These are phyloP conservation scores for Varanus komodoensis DNA, from an alignment of 2,113 vertebrate genomes.

Conservation along the genomic window DNA sequence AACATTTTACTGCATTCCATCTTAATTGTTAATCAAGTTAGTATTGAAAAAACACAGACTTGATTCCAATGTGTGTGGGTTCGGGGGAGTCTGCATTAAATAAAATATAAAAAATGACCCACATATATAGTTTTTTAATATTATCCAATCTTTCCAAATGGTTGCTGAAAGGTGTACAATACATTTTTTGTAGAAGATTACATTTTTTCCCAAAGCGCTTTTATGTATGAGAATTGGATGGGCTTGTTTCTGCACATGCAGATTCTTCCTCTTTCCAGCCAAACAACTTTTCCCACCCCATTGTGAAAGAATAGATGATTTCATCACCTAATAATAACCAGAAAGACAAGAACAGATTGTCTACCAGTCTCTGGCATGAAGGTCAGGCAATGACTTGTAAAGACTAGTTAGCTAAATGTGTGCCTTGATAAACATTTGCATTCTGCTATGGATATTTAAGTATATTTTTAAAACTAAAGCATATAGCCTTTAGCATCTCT, in stretches of 20 bases:
- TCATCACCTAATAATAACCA: conserved; percentile 48
- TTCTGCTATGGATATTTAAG: conserved; percentile 43
- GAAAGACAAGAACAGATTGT: conserved; percentile 59
- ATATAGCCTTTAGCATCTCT: not conserved
- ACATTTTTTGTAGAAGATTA: not conserved
- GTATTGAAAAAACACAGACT: not conserved
- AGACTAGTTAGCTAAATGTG: conserved; percentile 52
- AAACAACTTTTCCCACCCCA: conserved; percentile 12
- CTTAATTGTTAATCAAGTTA: too few relatives aligned
- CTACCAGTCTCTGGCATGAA: conserved; percentile 53
- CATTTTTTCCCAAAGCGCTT: not conserved
- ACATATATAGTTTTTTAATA: not conserved
- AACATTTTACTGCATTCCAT: too few relatives aligned
- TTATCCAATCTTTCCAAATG: not conserved
- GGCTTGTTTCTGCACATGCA: conserved; percentile 1
- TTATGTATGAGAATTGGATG: not conserved
- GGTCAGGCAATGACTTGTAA: conserved; percentile 46
- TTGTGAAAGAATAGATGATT: conserved; percentile 52
- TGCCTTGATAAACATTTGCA: conserved; percentile 14
- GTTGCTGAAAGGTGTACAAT: not conserved
- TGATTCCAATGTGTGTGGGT: not conserved
- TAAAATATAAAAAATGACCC: not conserved
- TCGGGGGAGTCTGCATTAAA: not conserved
- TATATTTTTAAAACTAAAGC: conserved; percentile 38
- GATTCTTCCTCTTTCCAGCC: not conserved